These are phyloP conservation scores for Lordiphosa andalusiaca DNA, from an alignment of 2,888 invertebrate genomes.

Conservation along the genomic window DNA sequence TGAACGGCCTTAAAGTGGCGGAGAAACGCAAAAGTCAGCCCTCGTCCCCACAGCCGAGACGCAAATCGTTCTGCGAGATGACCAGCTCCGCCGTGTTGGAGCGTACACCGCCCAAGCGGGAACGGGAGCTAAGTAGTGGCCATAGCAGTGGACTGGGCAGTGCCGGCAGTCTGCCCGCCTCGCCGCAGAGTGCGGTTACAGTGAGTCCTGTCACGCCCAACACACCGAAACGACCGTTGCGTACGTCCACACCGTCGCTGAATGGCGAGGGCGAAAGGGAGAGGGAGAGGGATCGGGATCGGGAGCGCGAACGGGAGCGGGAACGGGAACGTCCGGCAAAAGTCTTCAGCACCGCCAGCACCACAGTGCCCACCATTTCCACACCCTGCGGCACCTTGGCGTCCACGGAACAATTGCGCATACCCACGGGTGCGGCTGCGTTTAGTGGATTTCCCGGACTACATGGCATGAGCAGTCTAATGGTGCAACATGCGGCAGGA, in stretches of 20 bases:
- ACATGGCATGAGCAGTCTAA: constrained; percentile 78
- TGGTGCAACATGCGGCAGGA: constrained; percentile 81
- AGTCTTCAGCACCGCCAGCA: constrained; percentile 60
- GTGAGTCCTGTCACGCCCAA: constrained; percentile 54
- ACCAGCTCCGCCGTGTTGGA: constrained; percentile 45
- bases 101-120: constrained; percentile 48
- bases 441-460: constrained; percentile 76
- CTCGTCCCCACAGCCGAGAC: constrained; percentile 75
- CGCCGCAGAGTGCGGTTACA: constrained; percentile 50
- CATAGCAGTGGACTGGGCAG: constrained; percentile 62
- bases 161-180: constrained; percentile 56
- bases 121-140: constrained; percentile 41
- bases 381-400: constrained; percentile 46
- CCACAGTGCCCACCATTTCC: constrained; percentile 63
- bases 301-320: constrained; percentile 15
- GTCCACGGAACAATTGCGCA: constrained; percentile 71
- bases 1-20: constrained; percentile 77
- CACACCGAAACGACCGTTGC: constrained; percentile 63
- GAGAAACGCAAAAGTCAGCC: constrained; percentile 79
- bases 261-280: constrained; percentile 26
- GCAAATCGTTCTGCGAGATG: constrained; percentile 60
- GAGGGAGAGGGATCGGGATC: not conserved
- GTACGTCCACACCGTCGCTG: constrained; percentile 67
- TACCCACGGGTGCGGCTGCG: constrained; percentile 78
- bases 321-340: constrained; percentile 28